These are phyloP conservation scores for Scaeva pyrastri DNA, from an alignment of 2,888 invertebrate genomes.

Conservation along the genomic window DNA sequence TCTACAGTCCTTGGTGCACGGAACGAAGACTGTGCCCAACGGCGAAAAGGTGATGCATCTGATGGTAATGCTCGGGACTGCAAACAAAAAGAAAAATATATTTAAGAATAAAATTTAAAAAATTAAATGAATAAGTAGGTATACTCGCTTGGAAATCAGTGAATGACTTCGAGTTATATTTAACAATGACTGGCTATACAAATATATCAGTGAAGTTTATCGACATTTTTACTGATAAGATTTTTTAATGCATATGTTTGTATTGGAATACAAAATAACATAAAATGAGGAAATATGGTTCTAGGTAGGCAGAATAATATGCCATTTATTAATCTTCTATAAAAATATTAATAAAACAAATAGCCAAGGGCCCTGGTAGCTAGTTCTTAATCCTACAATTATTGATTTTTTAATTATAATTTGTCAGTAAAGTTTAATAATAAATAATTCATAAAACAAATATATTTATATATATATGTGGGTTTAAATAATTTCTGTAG, in stretches of 20 bases:
- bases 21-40: slow-evolving; percentile 87
- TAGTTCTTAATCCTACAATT: no score
- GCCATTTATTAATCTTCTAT: no score
- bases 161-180: slow-evolving; percentile 58
- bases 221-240: slow-evolving; percentile 60
- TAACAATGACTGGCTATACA: slow-evolving; percentile 60
- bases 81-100: slow-evolving; percentile 77
- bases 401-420: no score
- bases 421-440: no score
- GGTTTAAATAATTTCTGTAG: no score
- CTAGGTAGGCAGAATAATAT: background rate
- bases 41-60: slow-evolving; percentile 83
- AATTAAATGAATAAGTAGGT: slow-evolving; percentile 26
- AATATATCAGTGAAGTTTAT: slow-evolving; percentile 54
- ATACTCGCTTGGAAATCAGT: slow-evolving; percentile 38
- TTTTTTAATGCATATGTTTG: slow-evolving; percentile 44
- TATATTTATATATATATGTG: no score
- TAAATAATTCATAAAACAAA: no score
- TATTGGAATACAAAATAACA: background rate
- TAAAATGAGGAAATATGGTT: background rate
- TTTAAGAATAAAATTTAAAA: slow-evolving; percentile 19
- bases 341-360: no score
- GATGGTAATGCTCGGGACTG: slow-evolving; percentile 84
- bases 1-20: slow-evolving; percentile 87
- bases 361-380: no score